phyloP scores from a whole-genome alignment of 2,888 invertebrate species.

The Hydrotaea diabolus region DNA sequence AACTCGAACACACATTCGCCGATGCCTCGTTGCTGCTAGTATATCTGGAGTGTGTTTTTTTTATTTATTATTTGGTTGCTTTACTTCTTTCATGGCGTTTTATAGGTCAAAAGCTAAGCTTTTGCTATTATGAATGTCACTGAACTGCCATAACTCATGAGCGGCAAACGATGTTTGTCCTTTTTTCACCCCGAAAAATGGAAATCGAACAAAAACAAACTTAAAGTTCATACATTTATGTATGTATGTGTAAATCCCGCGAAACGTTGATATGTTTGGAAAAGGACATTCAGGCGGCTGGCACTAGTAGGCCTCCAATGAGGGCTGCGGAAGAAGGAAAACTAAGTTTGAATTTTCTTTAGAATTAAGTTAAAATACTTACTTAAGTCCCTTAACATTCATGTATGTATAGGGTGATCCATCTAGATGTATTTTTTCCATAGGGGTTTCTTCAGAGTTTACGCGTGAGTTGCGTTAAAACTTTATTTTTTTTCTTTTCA shows the following conservation, averaged over 20 bases:
- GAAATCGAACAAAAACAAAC: conserved; percentile 6
- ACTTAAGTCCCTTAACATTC: too few species aligned
- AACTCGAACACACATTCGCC: conserved; percentile 28
- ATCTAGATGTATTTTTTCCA: too few species aligned
- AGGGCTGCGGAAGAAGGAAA: too few species aligned
- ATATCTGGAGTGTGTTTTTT: conserved; percentile 17
- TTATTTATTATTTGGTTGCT: conserved; percentile 34
- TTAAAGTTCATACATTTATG: neutral
- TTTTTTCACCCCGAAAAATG: neutral
- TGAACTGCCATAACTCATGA: conserved; percentile 53
- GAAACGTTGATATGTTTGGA: neutral
- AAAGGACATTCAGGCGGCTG: too few species aligned
- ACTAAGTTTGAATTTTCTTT: too few species aligned
- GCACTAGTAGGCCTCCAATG: too few species aligned
- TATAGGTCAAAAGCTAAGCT: conserved; percentile 42
- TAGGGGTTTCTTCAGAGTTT: too few species aligned
- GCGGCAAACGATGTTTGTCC: conserved; percentile 32
- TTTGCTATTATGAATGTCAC: conserved; percentile 43
- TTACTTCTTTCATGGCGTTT: conserved; percentile 15
- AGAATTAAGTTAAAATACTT: too few species aligned
- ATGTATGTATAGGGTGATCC: too few species aligned
- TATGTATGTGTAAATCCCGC: neutral
- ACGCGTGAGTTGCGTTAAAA: too few species aligned
- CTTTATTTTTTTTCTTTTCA: too few species aligned
- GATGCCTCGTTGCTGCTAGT: neutral